Base-by-base conservation (phyloP, 64 coral and sea anemone species). In the Pocillopora verrucosa region DNA sequence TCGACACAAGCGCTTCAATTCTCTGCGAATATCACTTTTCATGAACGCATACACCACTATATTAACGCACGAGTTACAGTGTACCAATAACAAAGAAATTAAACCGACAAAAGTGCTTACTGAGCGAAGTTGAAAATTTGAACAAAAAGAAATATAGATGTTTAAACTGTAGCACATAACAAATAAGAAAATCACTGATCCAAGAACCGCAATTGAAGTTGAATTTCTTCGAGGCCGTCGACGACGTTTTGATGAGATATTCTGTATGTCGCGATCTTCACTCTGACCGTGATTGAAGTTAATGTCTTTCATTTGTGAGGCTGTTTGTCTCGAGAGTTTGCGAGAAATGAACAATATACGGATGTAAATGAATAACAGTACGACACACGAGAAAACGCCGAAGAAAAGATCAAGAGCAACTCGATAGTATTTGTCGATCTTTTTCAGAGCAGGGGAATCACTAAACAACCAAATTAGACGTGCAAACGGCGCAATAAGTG, bases 1-100 rank as follows among this genome's bases (percentile, higher is more conserved):
- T 56, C 17, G 75, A 56, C 75, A 77, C 16, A 77, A 56, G 38
- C 75, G 38, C 10, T 1, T 77, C 4, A 77, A 14, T 56, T 77
- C 75, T 41, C 45, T 17, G 17, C 75, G 75, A 77, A 77, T 77
- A 41, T 77, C 75, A 45, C 20, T 45, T 77, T 77, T 77, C 75
- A 77, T 77, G 37, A 77, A 77, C 16, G 75, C 75, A 22, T 77
- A 77, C 4, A 77, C 75, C 34, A 22, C 41, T 7, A 70, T 24
- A 24, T 70, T 70, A 24, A 70, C 67, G 10, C 20, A 20, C 9
- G 67, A 70, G n/a, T 70, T 77, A 56, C 16, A 77, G 2, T 77
- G 38, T 22, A 77, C 15, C 17, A 77, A 36, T 17, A 77, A 36
- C 13, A 45, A 77, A 57, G 75, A 37, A 41, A 22, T 38, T 19